A percentile compares a stretch with the other conserved stretches of the same genome.
Evolutionary conservation across 2,113 vertebrate genomes (phyloP).

Genomic region (Caretta caretta): DNA sequence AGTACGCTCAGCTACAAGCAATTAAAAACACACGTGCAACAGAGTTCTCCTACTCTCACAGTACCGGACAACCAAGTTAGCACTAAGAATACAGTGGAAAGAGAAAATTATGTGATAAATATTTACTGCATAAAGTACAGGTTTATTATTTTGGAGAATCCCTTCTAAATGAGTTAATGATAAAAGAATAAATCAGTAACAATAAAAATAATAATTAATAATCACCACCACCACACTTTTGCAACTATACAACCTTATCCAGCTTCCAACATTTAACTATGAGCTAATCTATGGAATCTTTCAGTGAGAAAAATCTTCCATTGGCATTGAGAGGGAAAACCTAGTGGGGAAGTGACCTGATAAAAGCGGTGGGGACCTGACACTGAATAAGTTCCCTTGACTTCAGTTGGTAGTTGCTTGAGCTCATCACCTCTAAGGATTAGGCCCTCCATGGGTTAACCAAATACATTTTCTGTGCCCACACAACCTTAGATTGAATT

Average conservation of each 20-base stretch:
- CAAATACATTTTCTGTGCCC: background rate
- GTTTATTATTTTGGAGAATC: background rate
- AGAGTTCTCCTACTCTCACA: background rate
- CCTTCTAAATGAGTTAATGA: background rate
- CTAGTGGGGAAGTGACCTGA: background rate
- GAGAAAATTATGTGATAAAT: background rate
- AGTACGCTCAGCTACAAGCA: background rate
- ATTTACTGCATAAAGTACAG: background rate
- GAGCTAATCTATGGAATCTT: background rate
- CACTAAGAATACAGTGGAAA: conserved; percentile 1
- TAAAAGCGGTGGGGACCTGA: rapidly evolving
- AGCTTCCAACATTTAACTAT: background rate
- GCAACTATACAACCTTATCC: background rate
- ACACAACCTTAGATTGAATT: rapidly evolving
- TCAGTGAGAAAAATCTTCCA: background rate
- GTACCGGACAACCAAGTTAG: background rate
- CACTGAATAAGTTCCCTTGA: background rate
- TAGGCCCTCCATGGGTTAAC: background rate
- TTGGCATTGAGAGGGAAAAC: background rate
- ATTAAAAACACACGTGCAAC: background rate
- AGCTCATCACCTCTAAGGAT: conserved; percentile 4
- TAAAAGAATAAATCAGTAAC: background rate
- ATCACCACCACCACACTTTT: background rate
- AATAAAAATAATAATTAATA: background rate
- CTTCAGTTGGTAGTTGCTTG: background rate